Base-by-base conservation (phyloP, 2,888 invertebrate genomes). In the Brachynemurus nebulosus region DNA sequence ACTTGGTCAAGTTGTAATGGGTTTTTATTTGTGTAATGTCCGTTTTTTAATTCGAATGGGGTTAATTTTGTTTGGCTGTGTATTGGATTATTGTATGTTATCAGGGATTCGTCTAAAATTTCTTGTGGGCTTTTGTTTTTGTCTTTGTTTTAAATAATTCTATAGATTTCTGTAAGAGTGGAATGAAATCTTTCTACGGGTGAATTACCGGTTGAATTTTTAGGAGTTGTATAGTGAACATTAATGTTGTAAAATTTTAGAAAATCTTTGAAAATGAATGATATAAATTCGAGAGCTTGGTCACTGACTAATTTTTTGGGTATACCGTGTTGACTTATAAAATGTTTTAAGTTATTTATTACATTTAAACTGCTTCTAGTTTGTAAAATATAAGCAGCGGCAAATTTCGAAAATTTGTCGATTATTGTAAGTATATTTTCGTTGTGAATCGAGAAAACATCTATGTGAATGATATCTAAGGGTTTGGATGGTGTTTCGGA, bases 331-430 rank as follows among this genome's bases (percentile, higher is more conserved):
- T 17, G 14, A 18, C 17, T 18, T 11, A 36, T 17, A 14, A 18
- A 36, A 4, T 36, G 16, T 36, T 36, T 36, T 17, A 36, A 36
- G 11, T 11, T 17, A 18, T 36, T 14, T 36, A 36, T 11, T 16
- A 36, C 18, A 18, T 36, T 17, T 35, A n/a, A 12, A 16, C 16
- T 6, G 9, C 11, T 36, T 16, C 18, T 36, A 11, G 16, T 11
- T 36, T 16, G 36, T 11, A 48, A 17, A 17, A 17, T 14, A 30
- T 50, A 50, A 9, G 50, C 50, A 44, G 50, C 48, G 3, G 44
- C 48, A 35, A 48, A 53, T 48, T 51, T 52, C 4, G 47, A 51
- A 44, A 51, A 53, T 19, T 39, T 45, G 40, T 52, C 51, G 12
- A 51, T 37, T 14, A 52, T 45, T 38, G 52, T 51, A 30, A 52